Evolutionary conservation across 2,113 vertebrate genomes (phyloP).

Genomic region (Tautogolabrus adspersus): DNA sequence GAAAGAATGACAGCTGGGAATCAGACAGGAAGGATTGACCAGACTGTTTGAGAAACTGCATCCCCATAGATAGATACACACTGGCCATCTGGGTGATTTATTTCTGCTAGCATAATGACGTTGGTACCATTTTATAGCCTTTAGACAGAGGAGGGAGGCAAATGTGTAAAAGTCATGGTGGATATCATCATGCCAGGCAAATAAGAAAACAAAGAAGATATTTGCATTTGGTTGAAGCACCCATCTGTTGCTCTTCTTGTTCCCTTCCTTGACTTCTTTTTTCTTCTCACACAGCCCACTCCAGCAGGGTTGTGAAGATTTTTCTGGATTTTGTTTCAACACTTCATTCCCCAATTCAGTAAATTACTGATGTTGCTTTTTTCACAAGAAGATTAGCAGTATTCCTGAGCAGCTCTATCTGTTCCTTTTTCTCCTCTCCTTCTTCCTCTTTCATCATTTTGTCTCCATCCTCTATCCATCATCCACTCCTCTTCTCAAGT

Average conservation of each 20-base stretch:
- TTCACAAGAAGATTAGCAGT: background rate
- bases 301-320: background rate
- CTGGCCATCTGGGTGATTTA: conserved; percentile 61
- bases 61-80: conserved; percentile 49
- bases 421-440: background rate
- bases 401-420: conserved; percentile 27
- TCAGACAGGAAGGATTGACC: conserved; percentile 50
- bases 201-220: conserved; percentile 32
- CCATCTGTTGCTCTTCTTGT: conserved; percentile 36
- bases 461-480: conserved; percentile 64
- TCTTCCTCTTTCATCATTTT: conserved; percentile 54
- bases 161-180: conserved; percentile 32
- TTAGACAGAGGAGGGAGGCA: conserved; percentile 33
- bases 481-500: conserved; percentile 56
- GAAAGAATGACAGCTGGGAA: conserved; percentile 49
- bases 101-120: conserved; percentile 28
- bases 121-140: conserved; percentile 28
- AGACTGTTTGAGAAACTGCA: conserved; percentile 54
- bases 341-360: background rate
- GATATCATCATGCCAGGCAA: conserved; percentile 30
- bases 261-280: background rate
- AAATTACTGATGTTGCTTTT: background rate
- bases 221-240: conserved; percentile 34
- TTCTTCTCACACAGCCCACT: background rate
- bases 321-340: background rate